phyloP scores from a whole-genome alignment of 2,113 vertebrate species.

The Odobenus rosmarus region DNA sequence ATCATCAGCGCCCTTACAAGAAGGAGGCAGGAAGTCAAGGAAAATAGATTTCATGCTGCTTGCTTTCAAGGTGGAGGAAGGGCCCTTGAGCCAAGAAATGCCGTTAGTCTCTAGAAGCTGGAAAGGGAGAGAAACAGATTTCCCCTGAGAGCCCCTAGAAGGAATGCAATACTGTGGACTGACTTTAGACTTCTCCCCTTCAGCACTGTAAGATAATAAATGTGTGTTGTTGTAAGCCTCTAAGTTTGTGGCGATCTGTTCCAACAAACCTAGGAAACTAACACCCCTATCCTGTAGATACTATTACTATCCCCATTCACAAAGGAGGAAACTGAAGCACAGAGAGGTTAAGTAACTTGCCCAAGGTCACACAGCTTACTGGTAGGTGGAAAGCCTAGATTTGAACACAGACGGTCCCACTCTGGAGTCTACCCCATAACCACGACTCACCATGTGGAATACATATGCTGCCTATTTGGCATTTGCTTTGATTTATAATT shows the following conservation, averaged over 20 bases:
- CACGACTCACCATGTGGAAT: too few relatives aligned
- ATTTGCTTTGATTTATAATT: not conserved
- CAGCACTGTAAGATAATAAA: not conserved
- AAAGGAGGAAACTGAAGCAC: not conserved
- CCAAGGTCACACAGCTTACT: not conserved
- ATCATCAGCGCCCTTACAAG: not conserved
- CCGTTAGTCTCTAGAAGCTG: not conserved
- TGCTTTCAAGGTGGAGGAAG: not conserved
- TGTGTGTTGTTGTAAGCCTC: not conserved
- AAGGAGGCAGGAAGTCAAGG: not conserved
- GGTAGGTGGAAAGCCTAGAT: not conserved
- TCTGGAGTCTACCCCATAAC: not conserved
- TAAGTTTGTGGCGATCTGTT: not conserved
- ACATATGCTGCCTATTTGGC: not conserved
- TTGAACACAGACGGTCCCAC: not conserved
- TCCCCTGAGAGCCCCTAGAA: not conserved
- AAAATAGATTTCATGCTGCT: not conserved
- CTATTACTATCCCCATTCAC: not conserved
- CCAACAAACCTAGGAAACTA: not conserved
- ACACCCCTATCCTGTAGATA: not conserved
- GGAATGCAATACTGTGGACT: not conserved
- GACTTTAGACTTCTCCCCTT: not conserved
- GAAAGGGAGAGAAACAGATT: not conserved
- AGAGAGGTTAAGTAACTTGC: not conserved
- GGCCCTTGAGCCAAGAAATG: not conserved